Percentiles rank a stretch among this genome's conserved stretches.
These are phyloP conservation scores for Gavia stellata DNA, from an alignment of 2,113 vertebrate genomes.

Conservation along the genomic window DNA sequence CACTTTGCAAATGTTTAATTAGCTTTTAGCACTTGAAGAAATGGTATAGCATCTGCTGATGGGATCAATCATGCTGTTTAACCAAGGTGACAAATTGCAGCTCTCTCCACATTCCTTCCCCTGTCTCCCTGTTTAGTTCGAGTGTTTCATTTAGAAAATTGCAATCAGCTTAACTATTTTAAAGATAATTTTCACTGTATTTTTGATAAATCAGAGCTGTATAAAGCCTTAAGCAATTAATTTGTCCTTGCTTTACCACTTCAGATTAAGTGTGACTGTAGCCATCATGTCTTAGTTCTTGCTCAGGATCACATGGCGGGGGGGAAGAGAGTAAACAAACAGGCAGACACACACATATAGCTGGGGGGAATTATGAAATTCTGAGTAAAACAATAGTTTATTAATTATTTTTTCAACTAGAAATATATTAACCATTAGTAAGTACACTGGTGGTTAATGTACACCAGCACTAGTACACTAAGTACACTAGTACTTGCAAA, in stretches of 20 bases:
- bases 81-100: neutral
- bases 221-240: neutral
- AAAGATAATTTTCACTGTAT: neutral
- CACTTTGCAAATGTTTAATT: neutral
- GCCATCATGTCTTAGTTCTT: neutral
- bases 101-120: neutral
- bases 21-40: neutral
- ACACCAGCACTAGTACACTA: neutral
- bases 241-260: neutral
- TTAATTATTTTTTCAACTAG: neutral
- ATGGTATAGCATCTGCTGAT: neutral
- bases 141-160: slow-evolving; percentile 2
- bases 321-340: neutral
- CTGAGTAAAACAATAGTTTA: neutral
- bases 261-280: neutral
- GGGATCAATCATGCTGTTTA: neutral
- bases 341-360: neutral
- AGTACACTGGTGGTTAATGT: neutral
- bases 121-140: neutral
- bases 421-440: neutral
- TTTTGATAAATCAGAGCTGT: neutral
- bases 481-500: neutral
- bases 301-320: neutral
- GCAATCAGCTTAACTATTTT: neutral
- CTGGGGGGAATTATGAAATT: neutral